These are phyloP conservation scores for Marmota monax DNA, from an alignment of 2,113 vertebrate genomes.

Conservation along the genomic window DNA sequence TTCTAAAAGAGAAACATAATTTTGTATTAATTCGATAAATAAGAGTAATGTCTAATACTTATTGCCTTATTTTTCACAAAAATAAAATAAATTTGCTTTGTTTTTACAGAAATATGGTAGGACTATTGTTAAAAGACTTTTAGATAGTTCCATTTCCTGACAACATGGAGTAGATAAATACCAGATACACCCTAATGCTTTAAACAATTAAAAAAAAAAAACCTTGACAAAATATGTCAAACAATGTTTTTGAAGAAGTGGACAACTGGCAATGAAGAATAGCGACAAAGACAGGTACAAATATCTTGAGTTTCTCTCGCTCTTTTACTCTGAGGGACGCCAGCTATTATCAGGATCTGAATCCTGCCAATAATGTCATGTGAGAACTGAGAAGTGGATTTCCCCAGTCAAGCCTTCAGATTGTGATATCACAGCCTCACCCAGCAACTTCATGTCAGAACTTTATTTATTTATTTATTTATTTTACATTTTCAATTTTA, in stretches of 20 bases:
- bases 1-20: not conserved
- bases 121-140: constrained; percentile 10
- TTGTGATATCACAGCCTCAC: not conserved
- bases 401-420: not conserved
- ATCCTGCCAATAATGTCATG: not conserved
- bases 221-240: not conserved
- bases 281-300: not conserved
- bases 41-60: not conserved
- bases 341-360: not conserved
- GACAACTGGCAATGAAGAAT: not conserved
- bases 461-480: too few species aligned
- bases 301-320: not conserved
- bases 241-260: not conserved
- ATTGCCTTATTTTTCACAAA: not conserved
- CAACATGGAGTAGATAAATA: not conserved
- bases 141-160: not conserved
- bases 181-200: not conserved
- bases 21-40: constrained; percentile 26
- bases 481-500: too few species aligned
- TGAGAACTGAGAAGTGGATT: not conserved
- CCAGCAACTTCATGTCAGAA: too few species aligned
- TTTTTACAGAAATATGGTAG: not conserved
- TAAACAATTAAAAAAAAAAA: not conserved
- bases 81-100: not conserved
- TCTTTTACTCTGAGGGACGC: not conserved